phyloP scores from a whole-genome alignment of 2,888 invertebrate species.

The Acrobasis consociella region DNA sequence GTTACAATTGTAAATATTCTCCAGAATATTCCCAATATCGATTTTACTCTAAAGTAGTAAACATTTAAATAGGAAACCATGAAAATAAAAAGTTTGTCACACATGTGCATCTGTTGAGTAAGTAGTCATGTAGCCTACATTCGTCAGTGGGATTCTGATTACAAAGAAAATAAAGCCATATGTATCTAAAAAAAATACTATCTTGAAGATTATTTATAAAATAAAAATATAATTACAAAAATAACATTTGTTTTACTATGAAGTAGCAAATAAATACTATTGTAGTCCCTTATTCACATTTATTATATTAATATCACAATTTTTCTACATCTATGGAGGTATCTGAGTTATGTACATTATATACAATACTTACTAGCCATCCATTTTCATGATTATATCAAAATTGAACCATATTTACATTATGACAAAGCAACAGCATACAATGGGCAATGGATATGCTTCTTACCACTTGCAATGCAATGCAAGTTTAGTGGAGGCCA shows the following conservation, averaged over 20 bases:
- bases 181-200: constrained; percentile 2
- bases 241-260: constrained; percentile 7
- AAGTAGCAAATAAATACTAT: constrained; percentile 11
- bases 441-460: too few species aligned
- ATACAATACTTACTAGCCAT: constrained; percentile 36
- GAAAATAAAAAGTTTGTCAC: too few species aligned
- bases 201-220: constrained; percentile 5
- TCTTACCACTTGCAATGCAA: too few species aligned
- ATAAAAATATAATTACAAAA: constrained; percentile 14
- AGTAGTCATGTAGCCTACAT: background rate
- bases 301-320: constrained; percentile 43
- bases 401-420: background rate
- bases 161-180: background rate
- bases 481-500: too few species aligned
- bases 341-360: constrained; percentile 43
- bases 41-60: background rate
- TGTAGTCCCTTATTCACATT: constrained; percentile 27
- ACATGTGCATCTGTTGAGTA: too few species aligned
- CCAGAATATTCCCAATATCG: constrained; percentile 7
- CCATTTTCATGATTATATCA: background rate
- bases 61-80: background rate
- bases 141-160: background rate
- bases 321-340: constrained; percentile 37
- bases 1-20: constrained; percentile 13
- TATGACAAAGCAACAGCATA: background rate